Percentiles rank a stretch among this genome's conserved stretches.
Evolutionary conservation across 92 coral and sea anemone genomes (phyloP).

Genomic region (Paramuricea clavata): DNA sequence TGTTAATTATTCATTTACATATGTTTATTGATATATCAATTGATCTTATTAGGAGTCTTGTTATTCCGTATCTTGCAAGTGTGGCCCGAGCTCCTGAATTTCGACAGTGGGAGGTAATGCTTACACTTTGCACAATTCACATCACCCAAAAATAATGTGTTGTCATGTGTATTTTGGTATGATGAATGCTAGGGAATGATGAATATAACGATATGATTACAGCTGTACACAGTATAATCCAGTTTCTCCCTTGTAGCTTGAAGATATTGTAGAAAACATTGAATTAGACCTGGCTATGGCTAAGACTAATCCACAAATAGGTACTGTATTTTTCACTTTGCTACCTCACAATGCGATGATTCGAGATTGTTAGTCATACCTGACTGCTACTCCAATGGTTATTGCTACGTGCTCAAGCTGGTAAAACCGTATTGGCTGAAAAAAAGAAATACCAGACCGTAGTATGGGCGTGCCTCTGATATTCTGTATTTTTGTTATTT

Average conservation of each 20-base stretch:
- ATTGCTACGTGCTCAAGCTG: no score
- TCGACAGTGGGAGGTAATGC: constrained; percentile 90
- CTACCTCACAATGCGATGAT: no score
- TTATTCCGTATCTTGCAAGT: constrained; percentile 81
- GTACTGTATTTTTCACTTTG: no score
- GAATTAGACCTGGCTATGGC: constrained; percentile 89
- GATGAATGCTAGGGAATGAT: no score
- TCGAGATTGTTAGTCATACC: no score
- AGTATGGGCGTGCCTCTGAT: no score
- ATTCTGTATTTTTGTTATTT: no score
- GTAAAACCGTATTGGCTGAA: no score
- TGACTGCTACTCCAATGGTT: no score
- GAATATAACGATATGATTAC: no score
- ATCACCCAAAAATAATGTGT: not conserved
- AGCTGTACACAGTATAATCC: not conserved
- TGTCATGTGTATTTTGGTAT: not conserved
- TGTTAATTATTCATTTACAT: not conserved
- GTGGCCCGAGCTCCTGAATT: constrained; percentile 72
- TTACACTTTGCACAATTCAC: not conserved
- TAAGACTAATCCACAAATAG: constrained; percentile 85
- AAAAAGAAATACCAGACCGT: no score
- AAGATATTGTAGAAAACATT: constrained; percentile 77
- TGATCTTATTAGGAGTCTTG: constrained; percentile 67
- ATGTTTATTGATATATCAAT: no score
- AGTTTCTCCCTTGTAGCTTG: constrained; percentile 70